Base-by-base conservation (phyloP, 2,888 invertebrate species). In the Acanthopleura granulata region DNA sequence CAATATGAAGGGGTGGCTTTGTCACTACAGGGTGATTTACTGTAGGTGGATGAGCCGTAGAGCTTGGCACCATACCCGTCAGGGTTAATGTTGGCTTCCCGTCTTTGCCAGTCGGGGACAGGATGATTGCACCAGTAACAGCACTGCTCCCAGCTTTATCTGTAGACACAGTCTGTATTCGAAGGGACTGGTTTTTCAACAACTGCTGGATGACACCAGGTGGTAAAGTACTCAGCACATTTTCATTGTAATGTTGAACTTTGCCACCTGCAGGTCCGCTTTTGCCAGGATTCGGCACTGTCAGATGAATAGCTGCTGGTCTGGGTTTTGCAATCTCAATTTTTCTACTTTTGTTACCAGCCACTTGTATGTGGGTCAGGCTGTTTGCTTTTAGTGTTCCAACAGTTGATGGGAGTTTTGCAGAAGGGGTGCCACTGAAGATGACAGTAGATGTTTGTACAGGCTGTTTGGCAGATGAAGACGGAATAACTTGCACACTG, bases 151-250 rank as follows among this genome's bases (percentile, higher is more conserved):
- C 40, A 57, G 22, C 66, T 27, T 22, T 25, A 40, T n/a, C 72
- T 25, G 72, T 81, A 30, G 78, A 80, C 16, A 80, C 82, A 22
- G 80, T 81, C 69, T 82, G 83, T 61, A 84, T 82, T 72, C 82
- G 82, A 11, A 84, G 79, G 18, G 83, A 82, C 72, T 85, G 82
- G 18, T 82, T 83, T 72, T 84, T 85, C 29, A 88, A 72, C 73
- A 87, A 78, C 77, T 87, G 85, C 75, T 87, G 85, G 27, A 86
- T 72, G 29, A 88, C 81, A 69, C 81, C 80, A 30, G 85, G 83
- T 70, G 85, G 83, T 73, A 85, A 75, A 62, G 80, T 82, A 72
- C 81, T 81, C 0, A 84, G 72, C 80, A 82, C 14, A 40, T 71
- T 71, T 29, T 72, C n/a, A 49, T 70, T 72, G 30, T 72, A 75